Conservation (phyloP, 2,113 vertebrate genomes). For the Diglossa brunneiventris region DNA sequence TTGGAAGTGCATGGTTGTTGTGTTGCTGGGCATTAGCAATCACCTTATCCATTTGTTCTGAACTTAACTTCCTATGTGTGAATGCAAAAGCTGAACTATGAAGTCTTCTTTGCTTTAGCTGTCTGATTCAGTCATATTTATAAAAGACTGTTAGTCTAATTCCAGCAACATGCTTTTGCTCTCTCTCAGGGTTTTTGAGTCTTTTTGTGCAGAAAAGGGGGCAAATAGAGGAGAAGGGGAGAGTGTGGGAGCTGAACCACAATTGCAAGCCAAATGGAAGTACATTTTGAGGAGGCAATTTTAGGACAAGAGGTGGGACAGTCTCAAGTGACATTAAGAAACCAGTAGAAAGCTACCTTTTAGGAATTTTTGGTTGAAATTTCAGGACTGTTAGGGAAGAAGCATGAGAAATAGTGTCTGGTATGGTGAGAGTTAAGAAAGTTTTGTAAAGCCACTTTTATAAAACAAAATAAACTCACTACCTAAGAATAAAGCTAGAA, state of each 20-base stretch:
- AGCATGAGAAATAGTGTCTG: background rate
- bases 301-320: background rate
- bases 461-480: background rate
- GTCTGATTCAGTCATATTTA: background rate
- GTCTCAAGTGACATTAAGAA: background rate
- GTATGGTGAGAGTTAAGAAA: background rate
- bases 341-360: background rate
- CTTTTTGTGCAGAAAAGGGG: background rate
- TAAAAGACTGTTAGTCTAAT: background rate
- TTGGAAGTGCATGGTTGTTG: background rate
- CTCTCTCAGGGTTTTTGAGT: background rate
- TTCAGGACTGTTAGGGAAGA: background rate
- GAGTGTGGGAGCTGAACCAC: background rate
- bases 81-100: background rate
- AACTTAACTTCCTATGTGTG: background rate
- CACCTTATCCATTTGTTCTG: background rate
- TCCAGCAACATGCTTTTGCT: background rate
- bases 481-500: background rate
- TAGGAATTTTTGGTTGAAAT: background rate
- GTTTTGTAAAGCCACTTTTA: background rate
- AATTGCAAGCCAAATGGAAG: fast-evolving
- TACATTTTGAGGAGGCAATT: background rate
- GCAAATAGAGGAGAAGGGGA: background rate
- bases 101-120: background rate
- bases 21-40: background rate